Evolutionary conservation across 2,888 invertebrate species (phyloP).

Genomic region (Petrolisthes manimaculis): DNA sequence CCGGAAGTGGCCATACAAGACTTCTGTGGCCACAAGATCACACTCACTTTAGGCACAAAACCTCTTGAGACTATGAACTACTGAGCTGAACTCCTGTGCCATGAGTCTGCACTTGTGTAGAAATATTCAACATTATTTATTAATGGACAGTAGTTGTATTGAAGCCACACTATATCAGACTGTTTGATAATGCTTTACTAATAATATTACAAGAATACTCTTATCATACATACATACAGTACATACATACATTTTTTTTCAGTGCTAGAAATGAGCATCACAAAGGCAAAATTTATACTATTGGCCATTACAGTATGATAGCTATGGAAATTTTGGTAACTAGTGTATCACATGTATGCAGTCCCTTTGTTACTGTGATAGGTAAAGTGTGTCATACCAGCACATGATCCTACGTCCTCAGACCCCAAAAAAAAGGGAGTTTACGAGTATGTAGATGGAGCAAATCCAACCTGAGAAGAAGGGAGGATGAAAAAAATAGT

Average conservation of each 20-base stretch:
- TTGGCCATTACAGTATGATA: neutral
- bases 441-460: no score
- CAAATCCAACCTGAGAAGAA: no score
- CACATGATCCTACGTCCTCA: neutral
- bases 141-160: constrained; percentile 57
- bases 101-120: constrained; percentile 50
- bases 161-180: constrained; percentile 41
- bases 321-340: constrained; percentile 16
- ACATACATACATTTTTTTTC: neutral
- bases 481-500: no score
- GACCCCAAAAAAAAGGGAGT: no score
- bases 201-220: constrained; percentile 24
- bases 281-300: neutral
- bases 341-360: constrained; percentile 33
- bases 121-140: constrained; percentile 58
- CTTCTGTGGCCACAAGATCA: no score
- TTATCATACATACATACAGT: neutral
- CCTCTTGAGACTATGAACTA: no score
- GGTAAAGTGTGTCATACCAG: constrained; percentile 20
- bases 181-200: constrained; percentile 47
- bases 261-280: neutral
- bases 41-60: no score
- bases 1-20: no score
- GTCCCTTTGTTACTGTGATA: constrained; percentile 59
- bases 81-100: constrained; percentile 17